Conservation (phyloP, 2,888 invertebrate species). For the Mylabris sibirica region DNA sequence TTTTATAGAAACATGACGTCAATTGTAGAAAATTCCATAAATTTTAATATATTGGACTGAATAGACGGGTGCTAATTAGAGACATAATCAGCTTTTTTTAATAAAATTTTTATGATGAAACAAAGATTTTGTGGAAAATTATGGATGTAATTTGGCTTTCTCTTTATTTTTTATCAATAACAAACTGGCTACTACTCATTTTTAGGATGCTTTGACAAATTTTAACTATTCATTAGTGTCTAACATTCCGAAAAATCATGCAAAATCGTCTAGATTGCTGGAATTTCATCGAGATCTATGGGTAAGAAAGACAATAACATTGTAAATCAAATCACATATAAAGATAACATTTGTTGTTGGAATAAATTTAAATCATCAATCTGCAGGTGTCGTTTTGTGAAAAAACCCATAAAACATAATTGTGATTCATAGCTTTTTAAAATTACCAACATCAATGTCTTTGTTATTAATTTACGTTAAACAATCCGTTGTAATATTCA, state of each 20-base stretch:
- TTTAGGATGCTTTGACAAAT: neutral
- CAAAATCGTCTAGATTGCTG: neutral
- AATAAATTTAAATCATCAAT: conserved; percentile 32
- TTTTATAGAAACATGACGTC: neutral
- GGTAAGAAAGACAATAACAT: neutral
- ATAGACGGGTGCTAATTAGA: neutral
- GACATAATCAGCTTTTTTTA: neutral
- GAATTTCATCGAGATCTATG: neutral
- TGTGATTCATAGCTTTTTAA: conserved; percentile 30
- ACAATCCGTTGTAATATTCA: neutral
- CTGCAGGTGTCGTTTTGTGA: conserved; percentile 30
- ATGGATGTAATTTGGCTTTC: neutral
- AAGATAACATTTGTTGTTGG: conserved; percentile 25
- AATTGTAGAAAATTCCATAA: neutral
- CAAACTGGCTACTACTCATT: too few relatives aligned
- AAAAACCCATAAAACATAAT: conserved; percentile 32
- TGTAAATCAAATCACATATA: conserved; percentile 24
- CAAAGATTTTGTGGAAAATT: neutral
- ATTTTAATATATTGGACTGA: neutral
- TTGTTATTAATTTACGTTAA: conserved; percentile 17
- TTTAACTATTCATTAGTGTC: neutral
- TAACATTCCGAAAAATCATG: neutral
- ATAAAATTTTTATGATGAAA: neutral
- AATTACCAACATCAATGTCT: conserved; percentile 19
- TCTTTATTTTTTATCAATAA: too few relatives aligned